Base-by-base conservation (phyloP, 2,797 vertebrate genomes). In the Taeniopygia guttata region DNA sequence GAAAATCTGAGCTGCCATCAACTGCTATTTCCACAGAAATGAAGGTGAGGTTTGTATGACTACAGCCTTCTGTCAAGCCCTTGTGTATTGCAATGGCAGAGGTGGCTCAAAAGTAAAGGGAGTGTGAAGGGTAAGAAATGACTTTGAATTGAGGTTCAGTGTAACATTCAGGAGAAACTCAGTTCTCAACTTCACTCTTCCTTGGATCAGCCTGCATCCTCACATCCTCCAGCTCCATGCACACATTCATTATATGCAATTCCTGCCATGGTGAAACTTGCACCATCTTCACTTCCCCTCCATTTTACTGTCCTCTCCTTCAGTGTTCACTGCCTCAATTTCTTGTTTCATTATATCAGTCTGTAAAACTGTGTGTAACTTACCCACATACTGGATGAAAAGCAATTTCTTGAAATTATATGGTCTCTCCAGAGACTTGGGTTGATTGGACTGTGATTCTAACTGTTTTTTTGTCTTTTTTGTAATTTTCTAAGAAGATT, bases 51-150 rank as follows among this genome's bases (percentile, higher is more conserved):
- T 32, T 56, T 63, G 23, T 55, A 13, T 19, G 18, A 68, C 9
- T 69, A 73, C 27, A 82, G 27, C 20, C 15, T 48, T 76, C 36
- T 73, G 12, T 51, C 10, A 55, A 54, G 12, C 23, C 21, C 34
- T 52, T 3, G 0, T 1, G 1, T 43, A 42, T 45, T 56, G 14
- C 30, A 60, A 5, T 14, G 30, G 49, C 17, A 87, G 32, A 34
- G 5, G 5, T 54, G 19, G 13, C 8, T 11, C 15, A 5, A 46
- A 18, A 60, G 7, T 23, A 29, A 0, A 43, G 5, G 11, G 10
- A 6, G 3, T 1, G 0, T 52, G 30, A 89, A 89, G 17, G 40
- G 13, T 81, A 73, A 73, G 13, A 75, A 52, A 15, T 23, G 13
- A 70, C 40, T 80, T 78, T 56, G 54, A 75, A 18, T 27, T 52